Base-by-base conservation (phyloP, 1,140 invertebrate species). In the Bombus pascuorum region DNA sequence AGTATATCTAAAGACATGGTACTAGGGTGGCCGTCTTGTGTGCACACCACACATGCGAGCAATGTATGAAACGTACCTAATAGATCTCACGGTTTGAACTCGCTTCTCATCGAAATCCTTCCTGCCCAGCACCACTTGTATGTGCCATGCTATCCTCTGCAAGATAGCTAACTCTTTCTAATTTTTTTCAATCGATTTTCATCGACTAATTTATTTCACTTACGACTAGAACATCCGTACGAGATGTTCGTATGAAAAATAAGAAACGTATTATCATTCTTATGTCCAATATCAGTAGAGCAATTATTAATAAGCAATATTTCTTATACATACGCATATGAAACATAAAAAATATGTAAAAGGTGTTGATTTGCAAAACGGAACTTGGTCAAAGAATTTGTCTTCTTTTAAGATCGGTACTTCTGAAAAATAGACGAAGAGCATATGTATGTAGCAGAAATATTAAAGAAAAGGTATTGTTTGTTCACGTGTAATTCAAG, bases 1-100 rank as follows among this genome's bases (percentile, higher is more conserved):
- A 59, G 32, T 82, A 44, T 72, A 79, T 83, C 85, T 68, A 86
- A 70, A 68, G 37, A 32, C 34, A 65, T 22, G 44, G 32, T 74
- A 70, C 59, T 65, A 42, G 47, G 82, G 53, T 66, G 39, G 74
- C 15, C 44, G 70, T 83, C 15, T 65, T 53, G 53, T 72, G 77
- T n/a, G 59, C 83, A 59, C 62, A 65, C 65, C 47, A 65, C 71
- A 71, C 42, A 39, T 73, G 25, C 66, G 2, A 8, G 57, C 37
- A 74, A 47, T 8, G 47, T 53, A 85, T 37, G 34, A 65, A 75
- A 76, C 42, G 59, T 44, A 44, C 57, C 5, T 53, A 53, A 53
- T 77, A 75, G 78, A 53, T 25, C 42, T 6, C 39, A 28, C 37
- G 71, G 25, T 75, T 73, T 73, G 28, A 18, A 34, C 68, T 42